Evolutionary conservation across 2,113 vertebrate species (phyloP).

Genomic region (Procavia capensis): DNA sequence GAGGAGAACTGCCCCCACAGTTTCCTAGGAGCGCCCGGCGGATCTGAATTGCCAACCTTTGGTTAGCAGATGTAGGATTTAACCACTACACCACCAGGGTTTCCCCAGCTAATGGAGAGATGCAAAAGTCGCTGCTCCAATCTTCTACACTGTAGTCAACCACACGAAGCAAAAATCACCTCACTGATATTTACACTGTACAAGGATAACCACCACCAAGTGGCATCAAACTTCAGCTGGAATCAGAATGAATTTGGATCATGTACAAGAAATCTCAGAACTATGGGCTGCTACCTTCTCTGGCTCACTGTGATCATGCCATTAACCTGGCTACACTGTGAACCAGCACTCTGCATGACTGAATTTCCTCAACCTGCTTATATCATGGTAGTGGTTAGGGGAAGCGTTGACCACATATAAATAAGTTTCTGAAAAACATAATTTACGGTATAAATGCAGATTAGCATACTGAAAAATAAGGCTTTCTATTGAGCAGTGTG

Average conservation of each 20-base stretch:
- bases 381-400: not conserved
- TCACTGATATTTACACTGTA: not conserved
- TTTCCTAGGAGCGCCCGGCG: too few relatives aligned
- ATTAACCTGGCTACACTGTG: not conserved
- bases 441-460: conserved; percentile 26
- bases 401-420: not conserved
- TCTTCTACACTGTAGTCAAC: not conserved
- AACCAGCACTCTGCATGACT: not conserved
- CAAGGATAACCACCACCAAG: not conserved
- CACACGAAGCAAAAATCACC: not conserved
- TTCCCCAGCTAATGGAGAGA: not conserved
- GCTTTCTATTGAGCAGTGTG: not conserved
- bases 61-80: too few relatives aligned
- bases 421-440: conserved; percentile 36
- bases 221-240: not conserved
- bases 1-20: too few relatives aligned
- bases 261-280: not conserved
- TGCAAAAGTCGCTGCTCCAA: not conserved
- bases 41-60: too few relatives aligned
- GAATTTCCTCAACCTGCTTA: not conserved
- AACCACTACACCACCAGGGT: too few relatives aligned
- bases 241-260: not conserved
- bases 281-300: not conserved
- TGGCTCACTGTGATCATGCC: not conserved
- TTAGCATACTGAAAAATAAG: not conserved